A percentile compares a stretch with the other conserved stretches of the same genome.
Evolutionary conservation across 2,113 vertebrate species (phyloP).

Genomic region (Mola mola): DNA sequence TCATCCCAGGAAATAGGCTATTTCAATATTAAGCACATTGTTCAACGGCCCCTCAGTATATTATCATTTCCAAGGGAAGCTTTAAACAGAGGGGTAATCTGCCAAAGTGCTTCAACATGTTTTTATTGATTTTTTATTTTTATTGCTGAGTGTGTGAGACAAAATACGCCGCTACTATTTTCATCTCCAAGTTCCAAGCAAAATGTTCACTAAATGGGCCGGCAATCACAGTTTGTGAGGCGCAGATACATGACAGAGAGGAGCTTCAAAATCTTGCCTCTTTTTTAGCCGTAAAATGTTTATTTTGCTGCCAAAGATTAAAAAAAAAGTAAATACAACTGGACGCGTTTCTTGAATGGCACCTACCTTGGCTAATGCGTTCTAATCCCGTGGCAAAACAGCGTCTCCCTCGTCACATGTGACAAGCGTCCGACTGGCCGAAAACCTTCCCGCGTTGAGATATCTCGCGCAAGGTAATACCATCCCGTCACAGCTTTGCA

Average conservation of each 20-base stretch:
- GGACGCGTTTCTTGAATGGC: conserved; percentile 56
- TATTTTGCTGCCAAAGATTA: conserved; percentile 62
- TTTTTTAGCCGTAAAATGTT: conserved; percentile 34
- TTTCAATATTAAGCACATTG: conserved; percentile 56
- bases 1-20: conserved; percentile 37
- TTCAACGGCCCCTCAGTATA: conserved; percentile 40
- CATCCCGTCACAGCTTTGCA: conserved; percentile 58
- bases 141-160: conserved; percentile 47
- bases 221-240: conserved; percentile 37
- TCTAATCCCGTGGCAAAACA: conserved; percentile 66
- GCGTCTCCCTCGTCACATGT: conserved; percentile 45
- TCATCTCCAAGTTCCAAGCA: conserved; percentile 52
- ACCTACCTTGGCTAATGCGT: conserved; percentile 63
- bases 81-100: conserved; percentile 42
- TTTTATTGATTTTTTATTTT: conserved; percentile 15
- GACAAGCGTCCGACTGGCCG: conserved; percentile 54
- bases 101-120: conserved; percentile 41
- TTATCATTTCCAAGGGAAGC: conserved; percentile 42
- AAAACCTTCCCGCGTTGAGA: conserved; percentile 31
- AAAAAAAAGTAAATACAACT: conserved; percentile 42
- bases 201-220: conserved; percentile 52
- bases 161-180: conserved; percentile 24
- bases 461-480: conserved; percentile 54
- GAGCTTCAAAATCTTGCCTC: conserved; percentile 31
- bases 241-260: conserved; percentile 27